phyloP scores from a whole-genome alignment of 2,888 invertebrate species.

The Meiosimyza decipiens region DNA sequence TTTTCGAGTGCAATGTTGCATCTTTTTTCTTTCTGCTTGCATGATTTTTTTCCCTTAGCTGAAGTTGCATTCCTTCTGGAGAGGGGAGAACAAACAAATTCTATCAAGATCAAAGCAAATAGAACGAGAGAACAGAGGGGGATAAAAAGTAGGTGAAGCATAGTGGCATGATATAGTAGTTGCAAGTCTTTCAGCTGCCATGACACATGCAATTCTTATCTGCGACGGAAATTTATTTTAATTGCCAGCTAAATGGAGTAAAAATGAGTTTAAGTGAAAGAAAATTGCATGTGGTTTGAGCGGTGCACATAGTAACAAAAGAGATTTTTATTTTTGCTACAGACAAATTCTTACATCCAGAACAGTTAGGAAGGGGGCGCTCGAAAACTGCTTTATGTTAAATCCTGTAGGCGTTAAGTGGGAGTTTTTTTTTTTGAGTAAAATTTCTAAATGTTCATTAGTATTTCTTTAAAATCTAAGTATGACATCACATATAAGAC shows the following conservation, averaged over 20 bases:
- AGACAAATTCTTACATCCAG: too few relatives aligned
- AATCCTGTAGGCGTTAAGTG: not conserved
- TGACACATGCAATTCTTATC: slow-evolving; percentile 23
- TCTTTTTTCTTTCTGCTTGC: too few relatives aligned
- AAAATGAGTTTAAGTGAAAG: slow-evolving; percentile 60
- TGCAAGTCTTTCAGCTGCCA: not conserved
- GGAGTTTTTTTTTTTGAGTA: not conserved
- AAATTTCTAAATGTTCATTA: not conserved
- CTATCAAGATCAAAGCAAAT: too few relatives aligned
- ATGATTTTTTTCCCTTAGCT: too few relatives aligned
- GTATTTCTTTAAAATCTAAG: too few relatives aligned
- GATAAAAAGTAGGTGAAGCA: not conserved
- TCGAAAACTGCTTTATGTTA: not conserved
- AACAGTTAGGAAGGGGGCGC: not conserved
- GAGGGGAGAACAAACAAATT: too few relatives aligned
- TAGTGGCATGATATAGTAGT: slow-evolving; percentile 1
- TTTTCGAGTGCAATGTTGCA: too few relatives aligned
- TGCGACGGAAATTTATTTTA: slow-evolving; percentile 49
- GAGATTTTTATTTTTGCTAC: slow-evolving; percentile 39
- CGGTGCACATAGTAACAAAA: slow-evolving; percentile 55
- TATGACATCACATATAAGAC: too few relatives aligned
- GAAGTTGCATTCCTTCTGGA: too few relatives aligned
- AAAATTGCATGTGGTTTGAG: slow-evolving; percentile 53
- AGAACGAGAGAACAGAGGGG: not conserved
- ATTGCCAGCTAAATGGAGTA: slow-evolving; percentile 62